Base-by-base conservation (phyloP, 2,888 invertebrate species). In the Pristionchus japonicus region DNA sequence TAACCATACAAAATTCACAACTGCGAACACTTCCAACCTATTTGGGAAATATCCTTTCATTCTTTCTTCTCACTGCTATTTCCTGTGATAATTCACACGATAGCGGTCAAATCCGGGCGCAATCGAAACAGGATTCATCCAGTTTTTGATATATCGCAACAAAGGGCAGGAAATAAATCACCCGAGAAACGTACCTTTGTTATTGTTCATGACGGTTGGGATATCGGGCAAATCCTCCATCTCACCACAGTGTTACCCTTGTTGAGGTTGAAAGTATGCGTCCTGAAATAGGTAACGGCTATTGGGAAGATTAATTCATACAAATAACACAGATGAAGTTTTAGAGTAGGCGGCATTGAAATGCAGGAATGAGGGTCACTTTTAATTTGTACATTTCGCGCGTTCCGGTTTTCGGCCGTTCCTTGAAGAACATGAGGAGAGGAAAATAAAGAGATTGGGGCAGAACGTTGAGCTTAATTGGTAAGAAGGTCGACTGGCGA, bases 181-280 rank as follows among this genome's bases (percentile, higher is more conserved):
- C 49, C 49, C 20, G 52, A 20, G 20, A 37, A 37, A 70, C 20
- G 34, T 17, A 70, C 70, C 70, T 70, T 70, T 70, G 20, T 34
- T 37, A 34, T 70, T 37, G 70, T 37, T 70, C 20, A 70, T 37
- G 1, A 70, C 31, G 4, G 70, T 34, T 37, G 70, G 70, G 11
- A 70, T 34, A 20, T 70, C 70, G 70, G 70, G 70, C 70, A 70
- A 70, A 37, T 70, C 70, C 37, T 70, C 70, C 70, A 70, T 70
- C n/a, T 34, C 37, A 9, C 37, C 34, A 37, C 34, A 70, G 70
- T 23, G 15, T 15, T 64, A 70, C 40, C 37, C 70, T 70, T n/a
- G 23, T 57, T 57, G 57, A 57, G 57, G 23, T 57, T 57, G 57
- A 57, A n/a, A 9, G 70, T 23, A 23, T 20, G 37, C 6, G 1